phyloP scores from a whole-genome alignment of 2,888 invertebrate genomes.

The Tromatobia lineatoria region DNA sequence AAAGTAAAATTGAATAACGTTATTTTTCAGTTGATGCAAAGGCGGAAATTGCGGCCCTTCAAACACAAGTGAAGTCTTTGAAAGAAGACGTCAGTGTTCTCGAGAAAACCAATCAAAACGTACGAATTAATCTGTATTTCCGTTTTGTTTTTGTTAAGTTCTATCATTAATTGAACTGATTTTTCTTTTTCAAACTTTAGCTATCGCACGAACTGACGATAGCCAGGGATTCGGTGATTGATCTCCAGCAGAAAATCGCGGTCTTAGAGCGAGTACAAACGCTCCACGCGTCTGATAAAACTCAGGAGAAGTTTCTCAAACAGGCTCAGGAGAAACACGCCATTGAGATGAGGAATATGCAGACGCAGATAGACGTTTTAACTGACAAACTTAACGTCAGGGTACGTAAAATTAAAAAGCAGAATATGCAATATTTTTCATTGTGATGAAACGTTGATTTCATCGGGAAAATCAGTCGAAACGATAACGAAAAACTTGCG shows the following conservation, averaged over 20 bases:
- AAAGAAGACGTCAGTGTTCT: constrained; percentile 78
- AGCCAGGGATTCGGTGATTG: constrained; percentile 78
- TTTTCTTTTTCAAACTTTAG: constrained; percentile 66
- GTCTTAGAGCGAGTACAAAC: constrained; percentile 80
- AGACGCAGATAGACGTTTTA: constrained; percentile 85
- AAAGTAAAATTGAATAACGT: constrained; percentile 41
- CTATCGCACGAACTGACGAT: constrained; percentile 78
- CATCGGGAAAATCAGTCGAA: not conserved
- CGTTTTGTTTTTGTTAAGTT: not conserved
- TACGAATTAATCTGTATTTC: constrained; percentile 65
- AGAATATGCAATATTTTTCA: not conserved
- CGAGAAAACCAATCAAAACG: constrained; percentile 81
- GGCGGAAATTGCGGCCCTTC: constrained; percentile 78
- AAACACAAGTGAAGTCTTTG: constrained; percentile 77
- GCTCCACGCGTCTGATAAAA: constrained; percentile 79
- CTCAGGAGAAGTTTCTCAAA: constrained; percentile 84
- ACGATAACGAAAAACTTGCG: constrained; percentile 43
- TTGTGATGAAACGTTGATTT: not conserved
- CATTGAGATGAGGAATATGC: constrained; percentile 85
- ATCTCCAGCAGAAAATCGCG: constrained; percentile 81
- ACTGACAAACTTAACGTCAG: constrained; percentile 83
- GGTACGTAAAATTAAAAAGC: constrained; percentile 71
- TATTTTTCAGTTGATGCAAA: constrained; percentile 79
- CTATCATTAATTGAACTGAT: not conserved
- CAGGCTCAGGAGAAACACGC: constrained; percentile 86